Base-by-base conservation (phyloP, 1,140 invertebrate genomes). In the Apis cerana region DNA sequence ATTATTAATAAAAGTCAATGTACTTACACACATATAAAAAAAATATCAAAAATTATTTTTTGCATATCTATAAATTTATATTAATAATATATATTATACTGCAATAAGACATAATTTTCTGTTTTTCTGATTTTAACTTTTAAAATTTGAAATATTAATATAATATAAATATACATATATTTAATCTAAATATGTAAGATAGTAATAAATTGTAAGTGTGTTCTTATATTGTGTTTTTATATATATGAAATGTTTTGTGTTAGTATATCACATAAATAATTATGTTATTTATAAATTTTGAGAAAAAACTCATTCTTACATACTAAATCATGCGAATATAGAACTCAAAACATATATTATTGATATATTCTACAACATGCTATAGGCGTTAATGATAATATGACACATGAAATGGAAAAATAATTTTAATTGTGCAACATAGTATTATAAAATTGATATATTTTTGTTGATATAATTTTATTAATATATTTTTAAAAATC, bases 321-420 rank as follows among this genome's bases (percentile, higher is more conserved):
- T 12, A 75, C 70, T 87, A 79, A 10, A 64, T 75, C 89, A 89
- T 85, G 83, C 85, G 19, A 86, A 80, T 79, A 87, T 19, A 68
- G 71, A 79, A 88, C 54, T 61, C 70, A 78, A 74, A 83, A 87
- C 56, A 82, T 13, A 43, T 65, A 86, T 70, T 17, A 56, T 84
- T 64, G 80, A 77, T 68, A 76, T 72, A 74, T 50, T 89, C 84
- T 75, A 87, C 50, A 82, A 80, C 89, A 89, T 89, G 82, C 85
- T 74, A 72, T 74, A 43, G 56, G 11, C 62, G 71, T 43, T 67
- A 43, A 27, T 54, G 64, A 62, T 70, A 23, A 78, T 76, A 78
- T 83, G 64, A 77, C 54, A 80, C 52, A 75, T 61, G 70, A 56
- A 88, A 61, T 59, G n/a, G 50, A 62, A 69, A 10, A 21, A 64